Evolutionary conservation across 2,888 invertebrate species (phyloP).

Genomic region (Lamproptera curius): DNA sequence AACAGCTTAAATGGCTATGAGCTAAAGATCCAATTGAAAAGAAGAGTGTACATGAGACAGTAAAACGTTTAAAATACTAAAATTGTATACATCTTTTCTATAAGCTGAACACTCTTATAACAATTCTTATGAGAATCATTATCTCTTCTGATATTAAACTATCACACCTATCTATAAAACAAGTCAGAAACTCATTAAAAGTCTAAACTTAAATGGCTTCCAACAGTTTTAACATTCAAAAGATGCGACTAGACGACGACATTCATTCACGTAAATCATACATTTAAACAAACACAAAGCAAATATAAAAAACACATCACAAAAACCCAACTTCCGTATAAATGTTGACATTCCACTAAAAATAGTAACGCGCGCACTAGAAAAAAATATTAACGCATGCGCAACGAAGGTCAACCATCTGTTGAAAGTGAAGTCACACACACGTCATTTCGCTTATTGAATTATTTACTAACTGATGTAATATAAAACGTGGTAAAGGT

Average conservation of each 20-base stretch:
- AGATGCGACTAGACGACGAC: background rate
- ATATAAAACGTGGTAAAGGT: too few species aligned
- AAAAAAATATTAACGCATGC: constrained; percentile 15
- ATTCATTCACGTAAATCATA: constrained; percentile 7
- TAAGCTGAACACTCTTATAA: too few species aligned
- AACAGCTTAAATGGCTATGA: too few species aligned
- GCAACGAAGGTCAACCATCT: constrained; percentile 25
- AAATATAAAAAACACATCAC: constrained; percentile 3
- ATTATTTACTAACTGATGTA: too few species aligned
- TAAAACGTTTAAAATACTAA: too few species aligned
- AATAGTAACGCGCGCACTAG: constrained; percentile 5
- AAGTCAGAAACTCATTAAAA: too few species aligned
- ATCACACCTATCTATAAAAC: too few species aligned
- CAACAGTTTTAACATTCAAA: constrained; percentile 3
- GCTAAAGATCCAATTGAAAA: too few species aligned
- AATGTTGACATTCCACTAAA: constrained; percentile 8
- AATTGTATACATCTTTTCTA: too few species aligned
- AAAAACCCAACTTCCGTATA: constrained; percentile 8
- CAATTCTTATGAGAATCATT: too few species aligned
- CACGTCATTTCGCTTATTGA: background rate
- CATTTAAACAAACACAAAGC: constrained; percentile 11
- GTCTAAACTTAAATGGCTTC: background rate
- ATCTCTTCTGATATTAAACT: too few species aligned
- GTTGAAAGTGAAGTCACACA: constrained; percentile 15
- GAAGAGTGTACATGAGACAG: too few species aligned